phyloP scores from a whole-genome alignment of 2,888 invertebrate genomes.

The Caenorhabditis sinica region DNA sequence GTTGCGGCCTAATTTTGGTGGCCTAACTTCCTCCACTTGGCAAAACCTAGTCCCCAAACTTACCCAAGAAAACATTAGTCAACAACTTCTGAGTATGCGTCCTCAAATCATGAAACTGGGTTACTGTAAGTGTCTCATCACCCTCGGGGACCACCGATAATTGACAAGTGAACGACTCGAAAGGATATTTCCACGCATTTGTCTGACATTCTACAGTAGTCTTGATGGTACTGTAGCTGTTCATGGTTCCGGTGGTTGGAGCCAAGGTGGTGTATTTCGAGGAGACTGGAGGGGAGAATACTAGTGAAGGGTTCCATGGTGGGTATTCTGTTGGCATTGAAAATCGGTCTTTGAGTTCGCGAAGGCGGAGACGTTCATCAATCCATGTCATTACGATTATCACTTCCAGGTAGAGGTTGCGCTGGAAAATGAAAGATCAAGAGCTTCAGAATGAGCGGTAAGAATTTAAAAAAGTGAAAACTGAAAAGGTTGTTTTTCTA shows the following conservation, averaged over 20 bases:
- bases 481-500: too few relatives aligned
- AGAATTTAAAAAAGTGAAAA: too few relatives aligned
- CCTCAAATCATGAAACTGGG: slow-evolving; percentile 74
- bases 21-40: background rate
- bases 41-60: background rate
- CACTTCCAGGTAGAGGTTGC: slow-evolving; percentile 73
- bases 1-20: too few relatives aligned
- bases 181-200: slow-evolving; percentile 81
- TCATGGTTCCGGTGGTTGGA: slow-evolving; percentile 50
- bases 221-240: slow-evolving; percentile 57
- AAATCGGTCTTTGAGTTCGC: slow-evolving; percentile 80
- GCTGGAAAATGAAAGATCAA: slow-evolving; percentile 50
- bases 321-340: slow-evolving; percentile 70
- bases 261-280: slow-evolving; percentile 60
- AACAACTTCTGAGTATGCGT: slow-evolving; percentile 65
- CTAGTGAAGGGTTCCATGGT: slow-evolving; percentile 68
- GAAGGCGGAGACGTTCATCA: slow-evolving; percentile 80
- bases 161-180: slow-evolving; percentile 76
- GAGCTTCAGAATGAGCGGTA: too few relatives aligned
- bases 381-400: slow-evolving; percentile 75
- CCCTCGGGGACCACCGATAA: slow-evolving; percentile 56
- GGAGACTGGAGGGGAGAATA: slow-evolving; percentile 51
- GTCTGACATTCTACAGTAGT: slow-evolving; percentile 68
- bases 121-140: slow-evolving; percentile 72
- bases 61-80: slow-evolving; percentile 46